A percentile compares a stretch with the other conserved stretches of the same genome.
These are phyloP conservation scores for Salmo trutta DNA, from an alignment of 2,797 vertebrate species.

Conservation along the genomic window DNA sequence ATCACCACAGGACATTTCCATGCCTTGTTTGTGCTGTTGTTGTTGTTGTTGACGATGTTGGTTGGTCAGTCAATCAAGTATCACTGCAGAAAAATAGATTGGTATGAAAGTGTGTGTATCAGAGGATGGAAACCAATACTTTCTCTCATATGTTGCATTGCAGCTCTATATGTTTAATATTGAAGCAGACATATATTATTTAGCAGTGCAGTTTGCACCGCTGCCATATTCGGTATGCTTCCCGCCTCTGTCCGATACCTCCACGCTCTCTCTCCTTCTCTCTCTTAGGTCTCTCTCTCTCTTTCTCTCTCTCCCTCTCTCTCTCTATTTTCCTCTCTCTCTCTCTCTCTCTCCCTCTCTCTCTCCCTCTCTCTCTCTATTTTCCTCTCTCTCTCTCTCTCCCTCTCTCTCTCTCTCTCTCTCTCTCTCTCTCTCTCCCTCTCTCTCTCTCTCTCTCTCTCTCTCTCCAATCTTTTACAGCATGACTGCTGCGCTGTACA, in stretches of 20 bases:
- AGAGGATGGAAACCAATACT: neutral
- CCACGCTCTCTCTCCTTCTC: neutral
- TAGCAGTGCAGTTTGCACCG: constrained; percentile 59
- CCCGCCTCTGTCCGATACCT: constrained; percentile 45
- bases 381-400: too few species aligned
- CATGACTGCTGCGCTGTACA: constrained; percentile 58
- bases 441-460: neutral
- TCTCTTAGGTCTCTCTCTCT: too few species aligned
- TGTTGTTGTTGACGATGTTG: neutral
- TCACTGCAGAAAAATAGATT: neutral
- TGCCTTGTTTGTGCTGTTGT: neutral
- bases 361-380: too few species aligned
- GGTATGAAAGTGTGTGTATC: constrained; percentile 3
- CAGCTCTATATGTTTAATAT: constrained; percentile 53
- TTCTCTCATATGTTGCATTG: constrained; percentile 46
- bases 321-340: too few species aligned
- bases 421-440: too few species aligned
- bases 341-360: too few species aligned
- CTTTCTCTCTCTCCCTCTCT: neutral
- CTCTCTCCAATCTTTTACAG: constrained; percentile 48
- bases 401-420: too few species aligned
- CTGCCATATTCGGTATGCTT: constrained; percentile 59
- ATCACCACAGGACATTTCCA: neutral
- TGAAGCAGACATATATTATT: constrained; percentile 67
- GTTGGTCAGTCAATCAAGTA: constrained; percentile 3